These are phyloP conservation scores for Gonioctena quinquepunctata DNA, from an alignment of 1,140 invertebrate species.

Conservation along the genomic window DNA sequence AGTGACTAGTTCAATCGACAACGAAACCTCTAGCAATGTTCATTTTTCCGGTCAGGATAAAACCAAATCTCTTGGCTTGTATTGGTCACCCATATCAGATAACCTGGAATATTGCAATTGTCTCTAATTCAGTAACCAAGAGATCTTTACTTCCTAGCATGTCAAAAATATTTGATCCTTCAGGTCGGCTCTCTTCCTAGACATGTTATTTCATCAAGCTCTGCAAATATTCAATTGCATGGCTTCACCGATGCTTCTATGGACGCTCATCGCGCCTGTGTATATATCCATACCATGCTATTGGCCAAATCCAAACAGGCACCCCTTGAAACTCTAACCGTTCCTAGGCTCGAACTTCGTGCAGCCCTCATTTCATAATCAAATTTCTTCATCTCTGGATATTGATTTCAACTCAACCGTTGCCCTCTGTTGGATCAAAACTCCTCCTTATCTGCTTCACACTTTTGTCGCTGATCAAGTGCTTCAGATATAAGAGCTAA, in stretches of 20 bases:
- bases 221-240: slow-evolving; percentile 33
- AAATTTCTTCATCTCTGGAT: too few relatives aligned
- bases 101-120: too few relatives aligned
- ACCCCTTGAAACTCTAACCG: slow-evolving; percentile 28
- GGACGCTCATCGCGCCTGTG: slow-evolving; percentile 48
- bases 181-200: too few relatives aligned
- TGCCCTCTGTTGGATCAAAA: slow-evolving; percentile 29
- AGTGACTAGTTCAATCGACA: too few relatives aligned
- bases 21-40: too few relatives aligned
- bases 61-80: too few relatives aligned
- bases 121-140: too few relatives aligned
- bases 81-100: too few relatives aligned
- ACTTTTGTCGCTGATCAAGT: slow-evolving; percentile 55
- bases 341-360: slow-evolving; percentile 38
- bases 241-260: slow-evolving; percentile 53
- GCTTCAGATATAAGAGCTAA: slow-evolving; percentile 47
- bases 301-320: slow-evolving; percentile 33
- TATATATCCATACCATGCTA: slow-evolving; percentile 46
- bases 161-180: too few relatives aligned
- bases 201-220: not conserved
- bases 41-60: too few relatives aligned
- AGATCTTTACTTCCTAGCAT: too few relatives aligned
- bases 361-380: slow-evolving; percentile 43
- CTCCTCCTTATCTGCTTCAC: slow-evolving; percentile 42
- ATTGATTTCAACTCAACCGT: too few relatives aligned